phyloP scores from a whole-genome alignment of 2,797 vertebrate genomes.

The Heterohyrax brucei region DNA sequence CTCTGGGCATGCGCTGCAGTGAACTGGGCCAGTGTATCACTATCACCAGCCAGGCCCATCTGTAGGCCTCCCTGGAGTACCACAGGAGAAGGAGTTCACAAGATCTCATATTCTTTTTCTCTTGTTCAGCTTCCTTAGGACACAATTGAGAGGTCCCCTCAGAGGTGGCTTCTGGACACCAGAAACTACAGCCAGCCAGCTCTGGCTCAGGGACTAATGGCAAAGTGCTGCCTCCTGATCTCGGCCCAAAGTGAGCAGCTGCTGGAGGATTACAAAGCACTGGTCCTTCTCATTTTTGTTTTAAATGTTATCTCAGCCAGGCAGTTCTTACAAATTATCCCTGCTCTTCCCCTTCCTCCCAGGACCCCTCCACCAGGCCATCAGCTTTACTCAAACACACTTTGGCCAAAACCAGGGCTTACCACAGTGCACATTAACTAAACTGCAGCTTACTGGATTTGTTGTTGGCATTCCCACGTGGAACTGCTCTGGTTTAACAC shows the following conservation, averaged over 20 bases:
- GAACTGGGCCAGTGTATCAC: constrained; percentile 74
- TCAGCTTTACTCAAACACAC: background rate
- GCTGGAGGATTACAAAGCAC: constrained; percentile 77
- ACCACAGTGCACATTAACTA: background rate
- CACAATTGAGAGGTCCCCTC: constrained; percentile 59
- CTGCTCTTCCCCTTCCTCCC: background rate
- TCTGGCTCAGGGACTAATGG: background rate
- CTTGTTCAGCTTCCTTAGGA: constrained; percentile 47
- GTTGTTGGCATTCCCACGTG: constrained; percentile 55
- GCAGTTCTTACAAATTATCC: constrained; percentile 76
- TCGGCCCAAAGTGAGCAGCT: constrained; percentile 78
- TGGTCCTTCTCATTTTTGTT: constrained; percentile 80
- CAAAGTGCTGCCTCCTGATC: background rate
- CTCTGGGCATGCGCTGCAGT: constrained; percentile 60
- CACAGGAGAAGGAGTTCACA: background rate
- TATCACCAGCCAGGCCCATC: constrained; percentile 68
- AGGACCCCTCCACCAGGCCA: background rate
- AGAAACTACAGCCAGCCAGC: background rate
- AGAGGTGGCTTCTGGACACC: constrained; percentile 57
- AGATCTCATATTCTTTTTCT: constrained; percentile 43
- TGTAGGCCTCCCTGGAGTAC: constrained; percentile 59
- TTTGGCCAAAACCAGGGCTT: constrained; percentile 53
- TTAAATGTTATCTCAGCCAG: constrained; percentile 80
- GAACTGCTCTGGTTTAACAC: constrained; percentile 68
- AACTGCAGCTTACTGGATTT: constrained; percentile 64